Conservation (phyloP, 2,888 invertebrate genomes). For the Chaetoderma sp. region DNA sequence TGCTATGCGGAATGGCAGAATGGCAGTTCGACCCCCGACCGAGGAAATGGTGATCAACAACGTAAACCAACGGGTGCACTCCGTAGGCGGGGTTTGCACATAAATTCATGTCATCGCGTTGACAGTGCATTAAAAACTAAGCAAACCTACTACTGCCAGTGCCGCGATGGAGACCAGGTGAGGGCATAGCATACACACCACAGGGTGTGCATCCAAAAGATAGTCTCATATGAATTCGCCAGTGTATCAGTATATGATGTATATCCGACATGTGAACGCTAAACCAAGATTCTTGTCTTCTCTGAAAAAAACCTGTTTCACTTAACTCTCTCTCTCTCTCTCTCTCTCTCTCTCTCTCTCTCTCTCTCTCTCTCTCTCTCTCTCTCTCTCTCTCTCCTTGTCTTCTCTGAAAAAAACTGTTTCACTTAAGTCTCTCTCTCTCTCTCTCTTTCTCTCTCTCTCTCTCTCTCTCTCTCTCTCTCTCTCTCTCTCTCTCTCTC, state of each 20-base stretch:
- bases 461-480: conserved; percentile 5
- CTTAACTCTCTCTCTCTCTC: conserved; percentile 10
- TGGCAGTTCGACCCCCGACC: no score
- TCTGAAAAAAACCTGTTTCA: neutral
- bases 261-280: neutral
- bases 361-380: conserved; percentile 38
- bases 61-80: no score
- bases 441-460: conserved; percentile 15
- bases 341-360: conserved; percentile 2
- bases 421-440: conserved; percentile 3
- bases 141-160: no score
- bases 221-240: no score
- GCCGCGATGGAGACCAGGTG: no score
- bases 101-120: neutral
- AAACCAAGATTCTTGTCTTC: neutral
- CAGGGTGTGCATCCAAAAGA: no score
- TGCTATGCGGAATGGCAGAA: neutral
- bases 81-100: neutral
- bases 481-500: neutral
- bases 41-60: neutral
- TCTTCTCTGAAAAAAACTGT: neutral
- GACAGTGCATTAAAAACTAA: no score
- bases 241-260: neutral
- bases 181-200: no score
- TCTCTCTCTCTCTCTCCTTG: conserved; percentile 5